Evolutionary conservation across 2,888 invertebrate genomes (phyloP), one percentile per base, ranked within the genome.

Genomic region (Stratiomys singularior): DNA sequence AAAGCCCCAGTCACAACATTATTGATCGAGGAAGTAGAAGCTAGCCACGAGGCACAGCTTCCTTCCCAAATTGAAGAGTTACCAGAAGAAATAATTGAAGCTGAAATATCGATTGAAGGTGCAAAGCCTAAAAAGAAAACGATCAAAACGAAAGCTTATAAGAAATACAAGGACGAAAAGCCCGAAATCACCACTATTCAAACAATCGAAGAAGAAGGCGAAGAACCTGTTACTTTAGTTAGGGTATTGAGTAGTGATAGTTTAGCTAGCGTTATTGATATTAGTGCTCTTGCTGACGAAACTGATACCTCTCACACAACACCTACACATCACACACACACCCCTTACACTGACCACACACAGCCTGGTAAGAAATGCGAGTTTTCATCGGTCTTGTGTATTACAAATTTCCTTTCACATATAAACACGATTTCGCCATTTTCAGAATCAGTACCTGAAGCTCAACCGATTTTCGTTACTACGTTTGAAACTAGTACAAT

Each of bases 181-280:
- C 84, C 85, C 25, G 87, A 89, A 83, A 85, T 85, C 37, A 88
- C 88, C 27, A 87, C 87, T 83, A 88, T 89, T 81, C 86, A 87
- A 81, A 89, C 88, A 0, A 82, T 88, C 52, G 87, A 88, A 80
- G 88, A 88, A 83, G 88, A 88, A 77, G 88, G 87, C 63, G 86
- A 89, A 82, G 83, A 86, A 80, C 88, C 88, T 15, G 83, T 86
- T 76, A 85, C 86, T 4, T 83, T 86, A 2, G 83, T 81, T 0
- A 87, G 87, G 79, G 87, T 89, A 78, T 82, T 86, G 79, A 86
- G 85, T 80, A 85, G 85, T 81, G 86, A 83, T 56, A 83, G 82
- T 78, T 83, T 86, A 58, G 58, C 37, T 74, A 74, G 25, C 28
- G 23, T 74, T 37, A 74, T 74, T 58, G 74, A 74, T 23, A 74